Conservation (phyloP, 2,888 invertebrate genomes). For the Gastracanthus pulcherrimus region DNA sequence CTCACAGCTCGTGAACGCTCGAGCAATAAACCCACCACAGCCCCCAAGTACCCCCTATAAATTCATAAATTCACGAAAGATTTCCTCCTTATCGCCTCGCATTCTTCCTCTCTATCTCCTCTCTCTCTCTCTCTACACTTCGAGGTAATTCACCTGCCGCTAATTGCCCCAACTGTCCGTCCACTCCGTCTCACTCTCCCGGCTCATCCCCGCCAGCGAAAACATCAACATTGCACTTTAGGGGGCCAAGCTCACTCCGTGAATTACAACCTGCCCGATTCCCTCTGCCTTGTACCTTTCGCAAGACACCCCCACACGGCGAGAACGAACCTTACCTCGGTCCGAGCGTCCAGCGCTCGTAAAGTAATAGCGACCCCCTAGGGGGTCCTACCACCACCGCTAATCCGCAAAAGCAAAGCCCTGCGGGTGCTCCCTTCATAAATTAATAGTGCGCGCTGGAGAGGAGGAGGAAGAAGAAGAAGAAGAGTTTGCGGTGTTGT, state of each 20-base stretch:
- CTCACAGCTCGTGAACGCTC: too few species aligned
- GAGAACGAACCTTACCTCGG: too few species aligned
- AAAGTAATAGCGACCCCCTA: slow-evolving; percentile 47
- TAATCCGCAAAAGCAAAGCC: slow-evolving; percentile 40
- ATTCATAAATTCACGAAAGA: background rate
- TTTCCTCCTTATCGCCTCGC: background rate
- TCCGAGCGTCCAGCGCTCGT: slow-evolving; percentile 44
- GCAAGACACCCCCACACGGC: background rate
- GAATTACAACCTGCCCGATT: slow-evolving; percentile 44
- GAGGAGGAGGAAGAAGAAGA: too few species aligned
- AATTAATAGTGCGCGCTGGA: slow-evolving; percentile 5
- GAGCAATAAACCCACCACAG: background rate
- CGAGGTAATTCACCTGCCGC: slow-evolving; percentile 37
- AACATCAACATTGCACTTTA: slow-evolving; percentile 38
- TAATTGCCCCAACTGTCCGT: slow-evolving; percentile 22
- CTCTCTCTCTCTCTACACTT: background rate
- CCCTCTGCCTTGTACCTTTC: background rate
- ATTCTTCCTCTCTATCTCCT: background rate
- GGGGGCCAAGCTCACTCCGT: background rate
- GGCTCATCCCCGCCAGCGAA: background rate
- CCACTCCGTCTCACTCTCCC: too few species aligned
- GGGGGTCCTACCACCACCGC: background rate
- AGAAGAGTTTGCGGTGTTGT: slow-evolving; percentile 5
- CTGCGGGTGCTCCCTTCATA: slow-evolving; percentile 46
- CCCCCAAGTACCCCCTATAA: background rate